Evolutionary conservation across 2,113 vertebrate genomes (phyloP), one percentile per base, ranked within the genome.

Genomic region (Phrynosoma blainvillii): DNA sequence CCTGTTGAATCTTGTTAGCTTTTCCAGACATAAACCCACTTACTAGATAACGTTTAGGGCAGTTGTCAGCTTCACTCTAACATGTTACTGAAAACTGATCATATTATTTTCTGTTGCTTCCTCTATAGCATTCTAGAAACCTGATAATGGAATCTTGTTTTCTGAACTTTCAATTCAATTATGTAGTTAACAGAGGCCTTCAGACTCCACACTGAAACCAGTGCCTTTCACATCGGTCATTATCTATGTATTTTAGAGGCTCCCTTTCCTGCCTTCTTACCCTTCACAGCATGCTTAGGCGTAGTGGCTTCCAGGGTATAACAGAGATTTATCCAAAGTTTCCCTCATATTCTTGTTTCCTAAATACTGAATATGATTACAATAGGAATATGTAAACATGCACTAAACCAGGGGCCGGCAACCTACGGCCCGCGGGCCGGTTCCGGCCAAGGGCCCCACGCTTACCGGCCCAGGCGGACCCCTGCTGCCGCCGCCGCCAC

Each of bases 101-200:
- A 84, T 88, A 88, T 27, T 83, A 71, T 32, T 36, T 23, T 40
- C n/a, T 73, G 88, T 90, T 30, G n/a, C 91, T 30, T 52, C 10
- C 16, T 83, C 81, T 27, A 27, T 21, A 73, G 52, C 73, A 32
- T 62, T 62, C 59, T 16, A 62, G 18, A 52, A 84, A 54, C 1
- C 23, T 84, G 40, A 88, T 66, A 88, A 90, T 88, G 82, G 1
- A 10, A 0, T 2, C 18, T 87, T 36, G 0, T 92, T 91, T 92
- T 90, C 27, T 79, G 68, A 59, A 66, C 65, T 71, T 78, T 77
- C 88, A 66, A 36, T 92, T 93, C 27, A 66, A 18, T 91, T 93
- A 82, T 27, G 73, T 70, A 71, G 65, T 84, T 88, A 79, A 84
- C 89, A 84, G 47, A 81, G 90, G 16, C 23, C 32, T 32, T n/a